Conservation (phyloP, 92 coral and sea anemone species). For the Parazoanthus atlanticus region DNA sequence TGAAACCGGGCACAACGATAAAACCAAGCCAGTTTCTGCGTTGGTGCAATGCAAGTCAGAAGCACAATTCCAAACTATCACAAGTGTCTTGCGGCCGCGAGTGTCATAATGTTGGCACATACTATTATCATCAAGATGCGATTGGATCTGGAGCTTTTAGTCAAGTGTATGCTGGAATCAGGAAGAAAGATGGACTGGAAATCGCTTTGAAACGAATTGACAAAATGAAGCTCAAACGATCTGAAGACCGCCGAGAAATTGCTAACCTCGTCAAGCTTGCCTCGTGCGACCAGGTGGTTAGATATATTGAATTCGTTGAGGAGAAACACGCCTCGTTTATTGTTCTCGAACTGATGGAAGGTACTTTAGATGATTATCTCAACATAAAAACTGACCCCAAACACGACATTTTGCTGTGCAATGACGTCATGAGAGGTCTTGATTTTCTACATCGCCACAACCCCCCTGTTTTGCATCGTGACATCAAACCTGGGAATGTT, state of each 20-base stretch:
- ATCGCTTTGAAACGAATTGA: constrained; percentile 29
- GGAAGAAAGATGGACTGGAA: constrained; percentile 28
- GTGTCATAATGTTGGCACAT: background rate
- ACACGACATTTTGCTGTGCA: background rate
- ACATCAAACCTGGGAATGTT: constrained; percentile 36
- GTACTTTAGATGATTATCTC: constrained; percentile 1
- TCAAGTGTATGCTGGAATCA: constrained; percentile 38
- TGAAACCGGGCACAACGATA: background rate
- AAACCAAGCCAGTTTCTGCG: constrained; percentile 1
- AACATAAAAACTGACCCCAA: background rate
- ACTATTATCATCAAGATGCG: background rate
- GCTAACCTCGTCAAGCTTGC: constrained; percentile 9
- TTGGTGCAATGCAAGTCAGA: background rate
- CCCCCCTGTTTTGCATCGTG: constrained; percentile 25
- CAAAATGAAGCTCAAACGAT: constrained; percentile 6
- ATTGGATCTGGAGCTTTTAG: constrained; percentile 25
- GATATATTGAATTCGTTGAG: constrained; percentile 2
- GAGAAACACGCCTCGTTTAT: background rate
- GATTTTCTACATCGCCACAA: constrained; percentile 12
- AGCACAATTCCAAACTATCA: background rate
- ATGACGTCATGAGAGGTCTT: constrained; percentile 32
- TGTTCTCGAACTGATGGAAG: constrained; percentile 32
- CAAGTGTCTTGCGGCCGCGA: background rate
- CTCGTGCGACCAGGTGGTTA: constrained; percentile 15
- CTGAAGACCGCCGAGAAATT: constrained; percentile 14